Evolutionary conservation across 2,888 invertebrate genomes (phyloP).

Genomic region (Pristionchus japonicus): DNA sequence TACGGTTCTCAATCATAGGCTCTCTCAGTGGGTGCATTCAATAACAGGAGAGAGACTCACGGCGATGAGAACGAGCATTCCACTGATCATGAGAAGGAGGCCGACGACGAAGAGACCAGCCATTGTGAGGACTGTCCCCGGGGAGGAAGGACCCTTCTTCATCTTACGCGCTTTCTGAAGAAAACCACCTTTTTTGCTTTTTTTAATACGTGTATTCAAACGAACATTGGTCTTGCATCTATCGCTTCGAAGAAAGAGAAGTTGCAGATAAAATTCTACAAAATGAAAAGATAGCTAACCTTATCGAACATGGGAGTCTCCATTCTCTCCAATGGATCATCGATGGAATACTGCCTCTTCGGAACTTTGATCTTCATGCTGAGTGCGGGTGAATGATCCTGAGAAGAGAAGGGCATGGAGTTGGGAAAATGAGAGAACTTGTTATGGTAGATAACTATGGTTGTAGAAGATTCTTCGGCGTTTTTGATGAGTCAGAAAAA

Average conservation of each 20-base stretch:
- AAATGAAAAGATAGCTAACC: slow-evolving; percentile 51
- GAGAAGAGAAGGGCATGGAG: background rate
- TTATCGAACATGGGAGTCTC: slow-evolving; percentile 70
- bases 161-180: slow-evolving; percentile 45
- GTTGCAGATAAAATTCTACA: no score
- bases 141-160: slow-evolving; percentile 73
- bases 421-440: background rate
- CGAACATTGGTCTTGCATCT: no score
- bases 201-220: no score
- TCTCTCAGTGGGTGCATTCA: background rate
- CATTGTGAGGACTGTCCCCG: slow-evolving; percentile 70
- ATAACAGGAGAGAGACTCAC: slow-evolving; percentile 53
- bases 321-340: slow-evolving; percentile 68
- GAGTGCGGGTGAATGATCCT: slow-evolving; percentile 66
- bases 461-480: background rate
- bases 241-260: no score
- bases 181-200: background rate
- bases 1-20: background rate
- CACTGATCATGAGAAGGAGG: slow-evolving; percentile 67
- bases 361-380: slow-evolving; percentile 65
- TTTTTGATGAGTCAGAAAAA: background rate
- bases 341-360: slow-evolving; percentile 63
- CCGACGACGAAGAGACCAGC: slow-evolving; percentile 73
- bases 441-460: background rate
- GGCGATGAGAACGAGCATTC: slow-evolving; percentile 70